Evolutionary conservation across 2,113 vertebrate species (phyloP), one percentile per base, ranked within the genome.

Genomic region (Halichoeres trimaculatus): DNA sequence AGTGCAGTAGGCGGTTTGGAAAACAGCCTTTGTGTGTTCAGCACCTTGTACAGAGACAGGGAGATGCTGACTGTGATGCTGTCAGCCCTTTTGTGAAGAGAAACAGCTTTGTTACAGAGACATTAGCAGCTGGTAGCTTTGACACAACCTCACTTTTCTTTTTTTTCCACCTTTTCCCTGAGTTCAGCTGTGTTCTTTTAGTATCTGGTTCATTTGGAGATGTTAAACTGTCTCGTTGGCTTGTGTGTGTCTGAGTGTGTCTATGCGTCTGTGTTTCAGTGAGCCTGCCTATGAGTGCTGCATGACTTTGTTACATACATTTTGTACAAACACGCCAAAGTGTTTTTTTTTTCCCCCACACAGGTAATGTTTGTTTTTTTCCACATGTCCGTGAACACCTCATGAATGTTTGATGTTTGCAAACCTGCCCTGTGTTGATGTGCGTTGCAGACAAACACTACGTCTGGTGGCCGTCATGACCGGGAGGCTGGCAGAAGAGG

Each of bases 391-490:
- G 70, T 43, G 56, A 70, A 65, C 62, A 45, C 22, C 48, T 54
- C 52, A 14, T 64, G 73, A 76, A 70, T 82, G 54, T 71, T 77
- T 80, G 52, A 85, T 84, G 52, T 80, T 43, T 81, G 81, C 40
- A 67, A 77, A 70, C 81, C 30, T 48, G 55, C 56, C 23, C 51
- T 83, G 48, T 76, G 30, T 62, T 72, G 64, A 10, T 68, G 35
- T 84, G 40, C 40, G 8, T 86, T 90, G 56, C 70, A 92, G 89
- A 67, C 56, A 52, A 96, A 95, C 76, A 87, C 93, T 1, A 83
- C 87, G 1, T 87, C 92, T 1, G 90, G 95, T 10, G 95, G 95
- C 74, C 92, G 95, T 66, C 74, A 9, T 40, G 95, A 96, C 71
- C 95, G 91, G 7, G 91, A 95, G 0, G 22, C 73, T 0, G 92